Conservation (phyloP, 2,888 invertebrate genomes). For the Muscina levida region DNA sequence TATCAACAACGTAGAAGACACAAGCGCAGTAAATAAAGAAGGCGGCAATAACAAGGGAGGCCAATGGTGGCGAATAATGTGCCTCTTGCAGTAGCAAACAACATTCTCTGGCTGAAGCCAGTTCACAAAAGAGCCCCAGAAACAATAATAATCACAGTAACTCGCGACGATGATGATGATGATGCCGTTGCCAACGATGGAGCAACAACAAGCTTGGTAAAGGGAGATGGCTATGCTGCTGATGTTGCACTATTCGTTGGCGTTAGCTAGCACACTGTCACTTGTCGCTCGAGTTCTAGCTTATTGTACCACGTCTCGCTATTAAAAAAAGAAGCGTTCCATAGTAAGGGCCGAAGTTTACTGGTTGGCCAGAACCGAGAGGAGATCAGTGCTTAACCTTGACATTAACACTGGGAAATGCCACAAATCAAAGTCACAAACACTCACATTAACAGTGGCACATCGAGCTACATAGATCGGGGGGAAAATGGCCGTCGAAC, state of each 20-base stretch:
- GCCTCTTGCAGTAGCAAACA: too few relatives aligned
- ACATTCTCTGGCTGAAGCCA: background rate
- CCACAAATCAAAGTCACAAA: slow-evolving; percentile 62
- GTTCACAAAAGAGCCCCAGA: slow-evolving; percentile 44
- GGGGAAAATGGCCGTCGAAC: background rate
- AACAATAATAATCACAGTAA: slow-evolving; percentile 45
- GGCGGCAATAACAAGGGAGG: too few relatives aligned
- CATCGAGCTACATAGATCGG: slow-evolving; percentile 5
- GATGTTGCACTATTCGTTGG: slow-evolving; percentile 43
- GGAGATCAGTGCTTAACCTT: slow-evolving; percentile 62
- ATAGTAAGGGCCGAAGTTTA: background rate
- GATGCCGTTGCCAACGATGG: slow-evolving; percentile 25
- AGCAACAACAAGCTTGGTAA: background rate
- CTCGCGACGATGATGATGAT: slow-evolving; percentile 17
- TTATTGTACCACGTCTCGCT: background rate
- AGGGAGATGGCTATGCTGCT: slow-evolving; percentile 40
- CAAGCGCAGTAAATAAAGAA: too few relatives aligned
- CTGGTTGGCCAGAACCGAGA: background rate
- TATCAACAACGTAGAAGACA: background rate
- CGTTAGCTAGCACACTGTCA: slow-evolving; percentile 17
- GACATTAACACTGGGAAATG: slow-evolving; percentile 63
- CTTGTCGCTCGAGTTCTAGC: background rate
- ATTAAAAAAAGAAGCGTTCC: slow-evolving; percentile 1
- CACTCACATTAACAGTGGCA: slow-evolving; percentile 42
- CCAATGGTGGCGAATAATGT: too few relatives aligned